Base-by-base conservation (phyloP, 2,113 vertebrate genomes). In the Urocitellus parryii region DNA sequence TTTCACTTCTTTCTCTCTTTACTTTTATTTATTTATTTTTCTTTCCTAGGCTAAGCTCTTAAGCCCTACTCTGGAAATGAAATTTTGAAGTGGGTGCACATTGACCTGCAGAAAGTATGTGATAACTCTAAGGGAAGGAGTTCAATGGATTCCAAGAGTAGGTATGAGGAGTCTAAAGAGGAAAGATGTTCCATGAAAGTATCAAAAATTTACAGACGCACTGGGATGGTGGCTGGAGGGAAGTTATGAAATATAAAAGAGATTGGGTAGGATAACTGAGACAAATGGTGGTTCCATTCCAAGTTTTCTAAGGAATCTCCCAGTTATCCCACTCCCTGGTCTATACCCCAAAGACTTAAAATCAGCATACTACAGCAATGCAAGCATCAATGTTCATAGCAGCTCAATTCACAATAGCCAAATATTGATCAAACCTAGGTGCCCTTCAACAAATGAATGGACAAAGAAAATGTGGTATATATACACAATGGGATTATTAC, bases 1-100 rank as follows among this genome's bases (percentile, higher is more conserved):
- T 90, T 96, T 93, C 39, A 81, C 90, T 84, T 95, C 29, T 90
- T 72, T 92, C 37, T 91, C 82, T 91, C 63, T 67, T 90, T 92
- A 53, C 51, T 27, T 16, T 8, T 42, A 4, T 79, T n/a, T 70
- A n/a, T 70, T 88, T 48, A 83, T 63, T 32, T 8, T 18, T 1
- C 39, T 84, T 91, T 39, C 53, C 9, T 74, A 74, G 56, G 87
- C 34, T 67, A 90, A 88, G 67, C 39, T 58, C 58, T 96, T 93
- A 70, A 82, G 67, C 37, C 29, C 29, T 72, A 9, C 16, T 51
- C 13, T 94, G n/a, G 80, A 97, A 95, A 88, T 45, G 63, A 86
- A 95, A 51, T 25, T 84, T 95, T 95, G 58, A 91, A 97, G 85
- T 79, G 82, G 65, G 77, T 90, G 4, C 68, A 86, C 39, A 77